Base-by-base conservation (phyloP, 2,888 invertebrate genomes). In the Poecilobothrus nobilitatus region DNA sequence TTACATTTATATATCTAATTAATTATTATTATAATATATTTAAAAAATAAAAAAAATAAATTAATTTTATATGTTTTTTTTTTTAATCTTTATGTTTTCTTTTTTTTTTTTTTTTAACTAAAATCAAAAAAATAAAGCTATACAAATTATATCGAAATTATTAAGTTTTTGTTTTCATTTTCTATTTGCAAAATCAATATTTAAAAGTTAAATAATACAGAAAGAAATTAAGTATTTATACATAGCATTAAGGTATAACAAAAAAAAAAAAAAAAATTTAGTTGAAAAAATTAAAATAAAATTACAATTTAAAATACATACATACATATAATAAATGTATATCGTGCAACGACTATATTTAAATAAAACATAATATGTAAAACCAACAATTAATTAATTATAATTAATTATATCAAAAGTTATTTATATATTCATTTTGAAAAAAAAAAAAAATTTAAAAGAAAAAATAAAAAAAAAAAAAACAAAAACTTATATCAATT, bases 261-360 rank as follows among this genome's bases (percentile, higher is more conserved):
- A 12, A 53, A 53, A 4, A 53, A 53, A 4, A 15, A 53, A 53
- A 9, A 9, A 53, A 53, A 53, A 53, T 2, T 53, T 53, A 53
- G 53, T 53, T 53, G 53, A 53, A 53, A 53, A n/a, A 18, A 27
- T 53, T 53, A 18, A n/a, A 53, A 12, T 53, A 53, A 53, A 41
- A 41, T 12, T 12, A 41, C 2, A 12, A 41, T 41, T 5, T 41
- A 41, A 6, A 41, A 41, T 41, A 41, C 41, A 41, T n/a, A n/a
- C n/a, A 41, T 12, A 41, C 9, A 41, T 12, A 41, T 15, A 44
- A 12, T 3, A 44, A 44, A 10, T 53, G 12, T 37, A 53, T 53
- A 53, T 53, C 53, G 53, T 53, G 53, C 53, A 53, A 53, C 53
- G 53, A 53, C 53, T 53, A 53, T 53, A 12, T 12, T 53, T 53